These are phyloP conservation scores for Philereme transversata DNA, from an alignment of 2,888 invertebrate species.

Conservation along the genomic window DNA sequence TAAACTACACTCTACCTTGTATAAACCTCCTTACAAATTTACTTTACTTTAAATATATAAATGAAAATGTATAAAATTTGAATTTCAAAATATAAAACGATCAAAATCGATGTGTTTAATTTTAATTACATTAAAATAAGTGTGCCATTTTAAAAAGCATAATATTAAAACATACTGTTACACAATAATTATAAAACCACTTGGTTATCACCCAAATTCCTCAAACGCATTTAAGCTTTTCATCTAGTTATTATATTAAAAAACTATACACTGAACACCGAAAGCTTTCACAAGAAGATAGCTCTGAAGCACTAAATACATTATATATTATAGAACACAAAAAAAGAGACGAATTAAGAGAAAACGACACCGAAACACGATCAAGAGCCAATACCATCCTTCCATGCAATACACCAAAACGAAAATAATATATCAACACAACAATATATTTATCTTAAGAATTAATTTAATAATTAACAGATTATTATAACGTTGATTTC, in stretches of 20 bases:
- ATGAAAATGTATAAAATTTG: slow-evolving; percentile 44
- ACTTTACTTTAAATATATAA: slow-evolving; percentile 56
- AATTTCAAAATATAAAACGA: slow-evolving; percentile 35
- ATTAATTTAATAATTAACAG: slow-evolving; percentile 28
- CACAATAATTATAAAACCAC: slow-evolving; percentile 51
- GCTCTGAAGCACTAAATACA: slow-evolving; percentile 56
- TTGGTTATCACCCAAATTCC: slow-evolving; percentile 84
- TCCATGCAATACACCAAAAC: slow-evolving; percentile 45
- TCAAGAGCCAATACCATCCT: slow-evolving; percentile 63
- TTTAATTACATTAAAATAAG: slow-evolving; percentile 39
- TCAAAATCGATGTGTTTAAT: slow-evolving; percentile 40
- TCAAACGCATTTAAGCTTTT: slow-evolving; percentile 68
- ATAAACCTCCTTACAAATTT: slow-evolving; percentile 82
- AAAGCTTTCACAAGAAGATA: slow-evolving; percentile 70
- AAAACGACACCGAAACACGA: slow-evolving; percentile 75
- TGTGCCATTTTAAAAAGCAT: slow-evolving; percentile 34
- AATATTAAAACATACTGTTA: slow-evolving; percentile 11
- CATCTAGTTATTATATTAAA: slow-evolving; percentile 46
- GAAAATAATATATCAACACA: slow-evolving; percentile 20
- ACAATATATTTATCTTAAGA: slow-evolving; percentile 31
- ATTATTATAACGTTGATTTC: slow-evolving; percentile 52
- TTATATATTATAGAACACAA: slow-evolving; percentile 45
- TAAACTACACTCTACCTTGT: slow-evolving; percentile 83
- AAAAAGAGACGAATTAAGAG: slow-evolving; percentile 61
- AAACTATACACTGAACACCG: slow-evolving; percentile 73